Base-by-base conservation (phyloP, 2,797 vertebrate species). In the Rhodeus uyekii region DNA sequence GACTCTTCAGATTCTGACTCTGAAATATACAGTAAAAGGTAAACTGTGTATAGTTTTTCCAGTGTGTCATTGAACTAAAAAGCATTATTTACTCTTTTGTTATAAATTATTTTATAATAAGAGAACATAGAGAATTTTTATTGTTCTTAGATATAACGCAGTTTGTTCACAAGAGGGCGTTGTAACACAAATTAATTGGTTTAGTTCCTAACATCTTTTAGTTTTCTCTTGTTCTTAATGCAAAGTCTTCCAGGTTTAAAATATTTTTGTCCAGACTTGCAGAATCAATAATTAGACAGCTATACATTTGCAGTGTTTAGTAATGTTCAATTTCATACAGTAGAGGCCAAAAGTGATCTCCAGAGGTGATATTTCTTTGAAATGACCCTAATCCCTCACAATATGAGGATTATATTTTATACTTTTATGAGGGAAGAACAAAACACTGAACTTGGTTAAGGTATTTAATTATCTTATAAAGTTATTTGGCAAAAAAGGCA, bases 11-110 rank as follows among this genome's bases (percentile, higher is more conserved):
- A 94, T 3, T 92, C 92, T 0, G 93, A 94, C 0, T 90, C 84
- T 0, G 92, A 94, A 19, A 90, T 91, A 42, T 86, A 92, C 89
- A 90, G 89, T 67, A 90, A 92, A 84, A 92, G 92, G 94, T 95
- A 34, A 67, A 14, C 0, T 2, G 39, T 14, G 18, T 27, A 22
- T 78, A 55, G 44, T 76, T 76, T 75, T 44, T 22, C 2, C 32
- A 36, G 53, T 34, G 3, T 53, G 13, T 65, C 13, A 50, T 6
- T 46, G 1, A 64, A 48, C 42, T 18, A 7, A 29, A 46, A 22
- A n/a, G 16, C 2, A 2, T 42, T 29, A 19, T 24, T 16, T 24
- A 48, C 2, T 9, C n/a, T 65, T 64, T 65, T 18, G 42, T 64
- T 36, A 46, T 27, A 48, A 3, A 34, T 61, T 9, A 42, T 42